Evolutionary conservation across 2,113 vertebrate genomes (phyloP).

Genomic region (Myiopsitta monachus): DNA sequence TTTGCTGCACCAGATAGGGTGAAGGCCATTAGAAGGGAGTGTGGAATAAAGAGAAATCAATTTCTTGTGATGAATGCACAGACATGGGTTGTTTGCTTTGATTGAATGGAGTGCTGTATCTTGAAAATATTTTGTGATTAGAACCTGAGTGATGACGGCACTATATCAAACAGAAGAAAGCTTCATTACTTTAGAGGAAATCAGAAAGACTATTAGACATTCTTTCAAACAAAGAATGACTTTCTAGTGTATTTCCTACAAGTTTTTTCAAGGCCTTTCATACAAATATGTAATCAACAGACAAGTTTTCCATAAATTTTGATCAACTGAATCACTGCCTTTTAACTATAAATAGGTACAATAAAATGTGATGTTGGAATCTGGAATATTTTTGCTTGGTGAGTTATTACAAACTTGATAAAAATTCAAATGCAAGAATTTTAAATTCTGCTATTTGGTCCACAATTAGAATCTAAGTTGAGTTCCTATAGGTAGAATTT

Average conservation of each 20-base stretch:
- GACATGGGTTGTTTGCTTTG: not conserved
- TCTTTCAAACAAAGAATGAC: not conserved
- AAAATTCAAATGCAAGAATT: not conserved
- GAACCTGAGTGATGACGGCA: not conserved
- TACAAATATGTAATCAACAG: not conserved
- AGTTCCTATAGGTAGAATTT: not conserved
- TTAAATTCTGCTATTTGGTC: not conserved
- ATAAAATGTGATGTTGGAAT: not conserved
- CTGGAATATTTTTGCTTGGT: not conserved
- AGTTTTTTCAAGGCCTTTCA: not conserved
- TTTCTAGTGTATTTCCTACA: not conserved
- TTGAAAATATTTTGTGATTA: constrained; percentile 2
- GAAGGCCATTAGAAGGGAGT: not conserved
- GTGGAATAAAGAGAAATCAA: not conserved
- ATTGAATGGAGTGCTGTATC: not conserved
- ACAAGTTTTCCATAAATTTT: not conserved
- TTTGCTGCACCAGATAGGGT: not conserved
- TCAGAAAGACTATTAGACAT: not conserved
- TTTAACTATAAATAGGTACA: not conserved
- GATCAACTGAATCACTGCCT: not conserved
- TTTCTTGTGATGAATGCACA: not conserved
- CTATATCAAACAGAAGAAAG: not conserved
- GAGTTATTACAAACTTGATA: not conserved
- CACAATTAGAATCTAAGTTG: not conserved
- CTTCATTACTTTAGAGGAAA: not conserved